Conservation (phyloP, 2,797 vertebrate genomes). For the Rhyacichthys aspro region DNA sequence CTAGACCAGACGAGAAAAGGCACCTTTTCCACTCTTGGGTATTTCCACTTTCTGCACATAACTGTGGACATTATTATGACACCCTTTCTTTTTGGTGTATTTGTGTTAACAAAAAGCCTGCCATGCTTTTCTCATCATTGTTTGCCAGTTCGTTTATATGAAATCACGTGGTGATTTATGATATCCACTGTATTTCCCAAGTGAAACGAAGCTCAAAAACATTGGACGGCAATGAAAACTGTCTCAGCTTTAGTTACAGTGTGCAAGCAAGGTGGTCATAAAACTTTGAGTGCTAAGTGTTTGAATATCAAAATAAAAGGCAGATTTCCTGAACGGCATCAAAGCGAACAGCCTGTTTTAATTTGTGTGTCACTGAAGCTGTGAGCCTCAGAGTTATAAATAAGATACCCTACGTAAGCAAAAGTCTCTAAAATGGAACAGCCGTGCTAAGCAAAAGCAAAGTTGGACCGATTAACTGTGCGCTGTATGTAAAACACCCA, state of each 20-base stretch:
- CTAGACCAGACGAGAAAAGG: too few species aligned
- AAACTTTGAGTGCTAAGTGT: background rate
- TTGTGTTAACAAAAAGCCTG: too few species aligned
- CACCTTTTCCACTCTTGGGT: too few species aligned
- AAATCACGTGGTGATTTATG: background rate
- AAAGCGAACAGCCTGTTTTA: constrained; percentile 11
- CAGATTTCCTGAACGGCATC: constrained; percentile 1
- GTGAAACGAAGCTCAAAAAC: background rate
- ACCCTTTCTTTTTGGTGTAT: too few species aligned
- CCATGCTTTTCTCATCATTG: too few species aligned
- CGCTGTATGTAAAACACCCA: background rate
- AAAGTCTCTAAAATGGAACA: constrained; percentile 7
- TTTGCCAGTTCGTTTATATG: background rate
- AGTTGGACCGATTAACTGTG: background rate
- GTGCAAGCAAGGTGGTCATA: background rate
- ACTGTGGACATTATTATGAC: too few species aligned
- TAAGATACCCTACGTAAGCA: constrained; percentile 1
- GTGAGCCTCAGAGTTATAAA: constrained; percentile 6
- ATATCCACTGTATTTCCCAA: background rate
- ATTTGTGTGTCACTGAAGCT: background rate
- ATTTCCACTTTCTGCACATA: too few species aligned
- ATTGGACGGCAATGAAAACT: background rate
- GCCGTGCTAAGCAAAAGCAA: constrained; percentile 5
- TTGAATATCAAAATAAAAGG: constrained; percentile 1
- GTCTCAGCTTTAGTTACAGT: background rate